Conservation (phyloP, 2,888 invertebrate species). For the Scelioninae gen. 2 region DNA sequence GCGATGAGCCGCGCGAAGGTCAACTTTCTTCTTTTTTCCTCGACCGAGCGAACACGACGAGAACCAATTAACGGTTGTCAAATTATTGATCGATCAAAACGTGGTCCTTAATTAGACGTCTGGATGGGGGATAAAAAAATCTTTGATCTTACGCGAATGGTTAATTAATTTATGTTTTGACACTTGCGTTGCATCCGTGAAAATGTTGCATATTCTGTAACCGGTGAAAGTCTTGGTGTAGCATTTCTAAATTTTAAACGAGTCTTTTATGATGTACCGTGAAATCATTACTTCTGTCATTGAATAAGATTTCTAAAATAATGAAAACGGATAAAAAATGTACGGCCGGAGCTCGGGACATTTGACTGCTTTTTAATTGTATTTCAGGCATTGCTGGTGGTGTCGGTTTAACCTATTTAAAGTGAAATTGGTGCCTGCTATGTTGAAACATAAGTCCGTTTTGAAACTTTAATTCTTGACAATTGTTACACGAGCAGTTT, state of each 20-base stretch:
- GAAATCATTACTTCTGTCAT: no score
- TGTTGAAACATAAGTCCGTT: no score
- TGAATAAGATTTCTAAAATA: no score
- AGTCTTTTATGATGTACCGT: no score
- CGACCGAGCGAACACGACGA: constrained; percentile 5
- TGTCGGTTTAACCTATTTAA: no score
- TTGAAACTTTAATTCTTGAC: no score
- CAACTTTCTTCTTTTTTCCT: constrained; percentile 20
- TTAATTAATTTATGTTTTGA: constrained; percentile 25
- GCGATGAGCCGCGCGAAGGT: constrained; percentile 38
- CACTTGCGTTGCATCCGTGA: constrained; percentile 16
- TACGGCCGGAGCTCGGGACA: no score
- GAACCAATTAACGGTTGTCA: constrained; percentile 11
- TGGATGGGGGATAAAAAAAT: constrained; percentile 14
- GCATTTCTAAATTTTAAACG: constrained; percentile 23
- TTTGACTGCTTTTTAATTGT: no score
- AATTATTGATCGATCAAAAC: background rate
- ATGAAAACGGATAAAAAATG: no score
- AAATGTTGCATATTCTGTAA: background rate
- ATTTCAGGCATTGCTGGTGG: no score
- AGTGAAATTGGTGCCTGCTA: no score
- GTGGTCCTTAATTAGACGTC: constrained; percentile 7
- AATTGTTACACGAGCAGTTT: no score
- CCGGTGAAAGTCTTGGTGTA: constrained; percentile 33
- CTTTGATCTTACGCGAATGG: constrained; percentile 3